Percentiles rank a stretch among this genome's conserved stretches.
These are phyloP conservation scores for Acleris literana DNA, from an alignment of 2,888 invertebrate genomes.

Conservation along the genomic window DNA sequence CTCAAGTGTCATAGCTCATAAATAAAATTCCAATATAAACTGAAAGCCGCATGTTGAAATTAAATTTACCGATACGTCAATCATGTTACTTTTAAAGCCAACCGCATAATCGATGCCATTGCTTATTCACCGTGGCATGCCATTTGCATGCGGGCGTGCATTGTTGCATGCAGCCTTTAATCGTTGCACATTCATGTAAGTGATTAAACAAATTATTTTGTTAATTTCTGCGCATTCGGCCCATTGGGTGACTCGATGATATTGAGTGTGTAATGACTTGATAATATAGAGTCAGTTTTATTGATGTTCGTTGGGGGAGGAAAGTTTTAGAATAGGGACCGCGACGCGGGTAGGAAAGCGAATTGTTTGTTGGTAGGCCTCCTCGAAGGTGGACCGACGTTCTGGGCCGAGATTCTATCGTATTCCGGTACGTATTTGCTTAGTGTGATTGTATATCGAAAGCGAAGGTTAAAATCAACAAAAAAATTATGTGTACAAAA, in stretches of 20 bases:
- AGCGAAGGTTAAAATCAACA: no score
- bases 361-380: no score
- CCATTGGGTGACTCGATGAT: background rate
- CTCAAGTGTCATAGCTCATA: background rate
- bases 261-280: no score
- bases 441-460: no score
- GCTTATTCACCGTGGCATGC: conserved; percentile 13
- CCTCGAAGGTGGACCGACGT: no score
- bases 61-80: conserved; percentile 8
- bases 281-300: no score
- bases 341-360: no score
- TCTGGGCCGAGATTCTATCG: no score
- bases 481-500: no score
- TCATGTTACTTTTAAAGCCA: conserved; percentile 12
- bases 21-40: background rate
- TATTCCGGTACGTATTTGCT: no score
- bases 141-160: conserved; percentile 11
- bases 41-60: background rate
- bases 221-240: background rate
- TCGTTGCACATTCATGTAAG: conserved; percentile 5
- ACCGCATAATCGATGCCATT: conserved; percentile 6
- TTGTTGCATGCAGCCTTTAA: conserved; percentile 9
- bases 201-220: conserved; percentile 10
- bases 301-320: no score
- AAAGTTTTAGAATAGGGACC: no score